Base-by-base conservation (phyloP, 2,888 invertebrate genomes). In the Therioaphis trifolii region DNA sequence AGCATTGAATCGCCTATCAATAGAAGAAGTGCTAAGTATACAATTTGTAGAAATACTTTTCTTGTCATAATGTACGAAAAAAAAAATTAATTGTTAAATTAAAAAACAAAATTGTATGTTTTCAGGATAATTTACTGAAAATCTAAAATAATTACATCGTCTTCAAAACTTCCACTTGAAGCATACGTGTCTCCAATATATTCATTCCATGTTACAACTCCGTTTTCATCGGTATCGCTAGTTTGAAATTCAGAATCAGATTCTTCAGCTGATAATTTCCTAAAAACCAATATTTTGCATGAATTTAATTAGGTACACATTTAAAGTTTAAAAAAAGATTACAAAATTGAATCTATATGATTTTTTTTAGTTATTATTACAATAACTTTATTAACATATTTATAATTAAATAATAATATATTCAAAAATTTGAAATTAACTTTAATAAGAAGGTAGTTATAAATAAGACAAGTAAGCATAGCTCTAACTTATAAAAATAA, bases 171-270 rank as follows among this genome's bases (percentile, higher is more conserved):
- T 14, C 87, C 87, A 66, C 89, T 89, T 61, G 88, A 52, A 0
- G 95, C 96, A 88, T 96, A 98, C 0, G 95, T 93, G 88, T 97
- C 96, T 82, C 92, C 91, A 21, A 97, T 88, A 89, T 97, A 96
- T 90, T 99, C 99, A 5, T 91, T 89, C 98, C 98, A 99, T 0
- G 95, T 92, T 2, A 99, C 92, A 86, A 90, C 89, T 0, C 94
- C 94, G 89, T 99, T 95, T 58, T 91, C 91, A 89, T 98, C 92
- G 66, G 92, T 91, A 89, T 99, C 99, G 1, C 95, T 93, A 88
- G 97, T 96, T 85, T 93, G 92, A 87, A 98, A 91, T 43, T 96
- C 92, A 88, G 97, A 96, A 77, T 92, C 90, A 0, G 96, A 94
- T 88, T 98, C 98, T 88, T 97, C 97, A 86, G 92, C 92, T 0